Evolutionary conservation across 2,797 vertebrate genomes (phyloP).

Genomic region (Enteromius fasciolatus): DNA sequence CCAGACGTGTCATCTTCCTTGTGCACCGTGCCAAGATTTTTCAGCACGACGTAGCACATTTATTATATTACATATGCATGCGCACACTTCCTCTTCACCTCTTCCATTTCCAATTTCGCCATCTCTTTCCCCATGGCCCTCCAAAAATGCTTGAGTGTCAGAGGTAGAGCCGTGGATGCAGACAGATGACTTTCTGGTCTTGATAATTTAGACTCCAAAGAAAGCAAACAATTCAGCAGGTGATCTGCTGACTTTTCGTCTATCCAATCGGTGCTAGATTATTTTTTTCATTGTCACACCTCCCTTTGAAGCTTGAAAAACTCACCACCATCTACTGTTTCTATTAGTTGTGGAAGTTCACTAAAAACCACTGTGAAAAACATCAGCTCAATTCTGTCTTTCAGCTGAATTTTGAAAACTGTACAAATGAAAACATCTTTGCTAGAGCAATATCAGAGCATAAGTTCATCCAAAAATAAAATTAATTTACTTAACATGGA

Average conservation of each 20-base stretch:
- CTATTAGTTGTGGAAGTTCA: background rate
- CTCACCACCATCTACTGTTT: background rate
- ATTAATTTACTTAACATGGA: background rate
- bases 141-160: constrained; percentile 10
- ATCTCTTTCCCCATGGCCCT: constrained; percentile 13
- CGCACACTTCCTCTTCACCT: constrained; percentile 35
- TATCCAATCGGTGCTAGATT: background rate
- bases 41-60: constrained; percentile 13
- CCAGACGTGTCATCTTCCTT: constrained; percentile 15
- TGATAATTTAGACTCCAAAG: background rate
- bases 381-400: background rate
- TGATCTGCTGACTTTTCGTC: background rate
- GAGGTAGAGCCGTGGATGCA: background rate
- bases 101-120: constrained; percentile 37
- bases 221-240: constrained; percentile 3
- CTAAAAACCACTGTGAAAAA: background rate
- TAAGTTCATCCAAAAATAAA: background rate
- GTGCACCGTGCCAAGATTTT: constrained; percentile 15
- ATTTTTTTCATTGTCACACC: background rate
- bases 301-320: background rate
- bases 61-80: constrained; percentile 50
- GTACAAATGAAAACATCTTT: background rate
- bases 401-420: too few relatives aligned
- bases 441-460: background rate
- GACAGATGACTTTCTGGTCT: background rate